These are phyloP conservation scores for Linepithema humile DNA, from an alignment of 1,140 invertebrate species.

Conservation along the genomic window DNA sequence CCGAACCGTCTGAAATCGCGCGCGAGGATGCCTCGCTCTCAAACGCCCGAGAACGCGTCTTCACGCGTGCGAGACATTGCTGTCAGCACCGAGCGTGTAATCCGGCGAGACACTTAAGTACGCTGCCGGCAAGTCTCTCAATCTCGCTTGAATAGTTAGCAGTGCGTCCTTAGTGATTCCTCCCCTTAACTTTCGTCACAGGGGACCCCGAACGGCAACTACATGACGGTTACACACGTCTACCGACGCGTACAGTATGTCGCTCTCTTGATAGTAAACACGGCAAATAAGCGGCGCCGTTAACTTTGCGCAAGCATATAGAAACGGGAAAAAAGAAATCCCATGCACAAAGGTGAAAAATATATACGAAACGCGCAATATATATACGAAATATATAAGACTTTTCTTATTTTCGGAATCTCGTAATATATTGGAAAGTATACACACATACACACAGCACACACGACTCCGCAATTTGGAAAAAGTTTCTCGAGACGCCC, in stretches of 20 bases:
- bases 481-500: not conserved
- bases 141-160: constrained; percentile 44
- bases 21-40: constrained; percentile 15
- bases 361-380: too few relatives aligned
- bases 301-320: not conserved
- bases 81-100: constrained; percentile 48
- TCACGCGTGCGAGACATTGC: constrained; percentile 14
- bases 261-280: not conserved
- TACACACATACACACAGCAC: too few relatives aligned
- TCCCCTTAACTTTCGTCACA: constrained; percentile 39
- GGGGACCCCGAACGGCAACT: not conserved
- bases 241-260: constrained; percentile 4
- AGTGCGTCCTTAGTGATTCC: constrained; percentile 28
- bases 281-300: not conserved
- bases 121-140: constrained; percentile 45
- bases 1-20: constrained; percentile 50
- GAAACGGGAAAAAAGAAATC: not conserved
- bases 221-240: constrained; percentile 7
- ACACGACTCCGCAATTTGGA: not conserved
- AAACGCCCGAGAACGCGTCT: constrained; percentile 9
- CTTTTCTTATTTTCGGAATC: not conserved
- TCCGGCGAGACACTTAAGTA: constrained; percentile 34
- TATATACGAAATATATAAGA: too few relatives aligned
- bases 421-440: not conserved
- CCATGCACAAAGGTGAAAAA: not conserved